Conservation (phyloP, 2,888 invertebrate genomes). For the Andrena bicolor region DNA sequence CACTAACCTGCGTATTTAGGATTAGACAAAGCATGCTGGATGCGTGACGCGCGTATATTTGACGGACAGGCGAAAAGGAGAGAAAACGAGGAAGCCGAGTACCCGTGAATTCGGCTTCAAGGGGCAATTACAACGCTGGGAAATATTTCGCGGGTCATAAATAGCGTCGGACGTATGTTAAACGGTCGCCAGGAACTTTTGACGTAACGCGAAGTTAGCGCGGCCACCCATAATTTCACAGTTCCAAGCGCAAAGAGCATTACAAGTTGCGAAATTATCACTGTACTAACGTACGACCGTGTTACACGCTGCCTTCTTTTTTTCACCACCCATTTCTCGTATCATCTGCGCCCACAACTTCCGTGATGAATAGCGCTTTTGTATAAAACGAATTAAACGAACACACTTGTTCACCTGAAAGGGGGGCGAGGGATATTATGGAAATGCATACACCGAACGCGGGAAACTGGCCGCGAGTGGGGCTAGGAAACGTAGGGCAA, state of each 20-base stretch:
- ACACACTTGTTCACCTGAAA: constrained; percentile 17
- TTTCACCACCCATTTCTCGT: constrained; percentile 6
- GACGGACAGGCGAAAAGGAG: constrained; percentile 15
- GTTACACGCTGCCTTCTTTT: constrained; percentile 16
- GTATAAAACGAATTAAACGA: constrained; percentile 56
- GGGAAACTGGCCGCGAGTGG: background rate
- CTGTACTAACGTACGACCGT: constrained; percentile 38
- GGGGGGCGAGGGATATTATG: background rate
- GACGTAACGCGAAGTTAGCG: constrained; percentile 69
- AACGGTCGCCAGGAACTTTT: constrained; percentile 69
- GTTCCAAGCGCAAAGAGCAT: constrained; percentile 63
- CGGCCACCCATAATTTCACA: constrained; percentile 62
- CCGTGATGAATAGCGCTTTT: constrained; percentile 43
- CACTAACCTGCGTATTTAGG: background rate
- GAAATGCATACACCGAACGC: constrained; percentile 13
- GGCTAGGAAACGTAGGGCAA: too few species aligned
- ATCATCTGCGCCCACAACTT: constrained; percentile 32
- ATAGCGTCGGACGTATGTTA: constrained; percentile 68
- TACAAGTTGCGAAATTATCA: constrained; percentile 67
- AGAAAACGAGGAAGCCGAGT: constrained; percentile 14
- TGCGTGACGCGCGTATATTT: constrained; percentile 15
- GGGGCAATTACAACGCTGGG: constrained; percentile 67
- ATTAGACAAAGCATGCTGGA: constrained; percentile 13
- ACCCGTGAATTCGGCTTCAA: constrained; percentile 60
- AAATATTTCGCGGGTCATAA: constrained; percentile 69